These are phyloP conservation scores for Troides aeacus DNA, from an alignment of 2,888 invertebrate genomes.

Conservation along the genomic window DNA sequence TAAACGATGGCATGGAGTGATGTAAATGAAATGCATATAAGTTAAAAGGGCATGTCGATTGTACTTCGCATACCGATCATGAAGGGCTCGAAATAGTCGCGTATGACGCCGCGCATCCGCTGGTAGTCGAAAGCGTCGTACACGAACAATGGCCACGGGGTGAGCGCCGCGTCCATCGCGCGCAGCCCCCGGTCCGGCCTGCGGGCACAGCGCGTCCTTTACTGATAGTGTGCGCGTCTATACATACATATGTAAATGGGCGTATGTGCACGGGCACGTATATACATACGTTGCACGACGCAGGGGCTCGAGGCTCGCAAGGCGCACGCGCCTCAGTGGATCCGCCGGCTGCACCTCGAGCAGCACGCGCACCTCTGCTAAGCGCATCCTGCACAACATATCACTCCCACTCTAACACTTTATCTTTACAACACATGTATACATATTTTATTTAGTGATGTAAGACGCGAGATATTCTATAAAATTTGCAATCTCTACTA, in stretches of 20 bases:
- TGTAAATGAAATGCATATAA: too few species aligned
- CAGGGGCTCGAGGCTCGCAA: conserved; percentile 50
- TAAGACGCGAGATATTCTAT: too few species aligned
- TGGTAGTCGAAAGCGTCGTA: conserved; percentile 62
- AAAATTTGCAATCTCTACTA: too few species aligned
- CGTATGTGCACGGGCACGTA: background rate
- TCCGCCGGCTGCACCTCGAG: conserved; percentile 51
- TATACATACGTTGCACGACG: conserved; percentile 34
- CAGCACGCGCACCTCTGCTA: conserved; percentile 55
- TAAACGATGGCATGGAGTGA: too few species aligned
- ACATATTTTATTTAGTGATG: too few species aligned
- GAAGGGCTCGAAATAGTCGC: conserved; percentile 51
- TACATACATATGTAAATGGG: background rate
- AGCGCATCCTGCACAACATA: conserved; percentile 44
- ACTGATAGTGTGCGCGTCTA: background rate
- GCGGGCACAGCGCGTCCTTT: conserved; percentile 35
- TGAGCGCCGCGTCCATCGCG: conserved; percentile 57
- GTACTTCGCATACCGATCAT: conserved; percentile 41
- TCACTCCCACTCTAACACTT: background rate
- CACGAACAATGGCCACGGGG: conserved; percentile 72
- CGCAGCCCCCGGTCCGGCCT: conserved; percentile 45
- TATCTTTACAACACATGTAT: background rate
- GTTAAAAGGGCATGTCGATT: too few species aligned
- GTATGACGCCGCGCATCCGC: conserved; percentile 52
- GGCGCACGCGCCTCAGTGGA: conserved; percentile 52